phyloP scores from a whole-genome alignment of 2,888 invertebrate genomes.

The Caradrina kadenii region DNA sequence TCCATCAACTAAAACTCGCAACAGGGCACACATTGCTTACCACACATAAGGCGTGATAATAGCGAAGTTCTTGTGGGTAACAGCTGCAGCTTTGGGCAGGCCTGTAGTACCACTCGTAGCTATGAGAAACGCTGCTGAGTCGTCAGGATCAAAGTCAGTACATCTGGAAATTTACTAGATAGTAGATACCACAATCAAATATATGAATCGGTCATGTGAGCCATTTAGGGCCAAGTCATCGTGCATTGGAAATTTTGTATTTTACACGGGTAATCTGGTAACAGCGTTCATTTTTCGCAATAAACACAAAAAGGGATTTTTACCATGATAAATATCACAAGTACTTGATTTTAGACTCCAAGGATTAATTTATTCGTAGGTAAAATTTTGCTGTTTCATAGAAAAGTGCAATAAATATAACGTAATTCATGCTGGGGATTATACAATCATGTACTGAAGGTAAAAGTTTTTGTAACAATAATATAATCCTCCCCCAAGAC shows the following conservation, averaged over 20 bases:
- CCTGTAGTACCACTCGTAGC: conserved; percentile 85
- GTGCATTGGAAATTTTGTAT: background rate
- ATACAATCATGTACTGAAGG: no score
- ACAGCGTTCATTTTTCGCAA: background rate
- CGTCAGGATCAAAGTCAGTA: conserved; percentile 78
- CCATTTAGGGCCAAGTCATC: background rate
- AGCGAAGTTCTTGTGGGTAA: conserved; percentile 79
- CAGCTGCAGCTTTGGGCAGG: conserved; percentile 80
- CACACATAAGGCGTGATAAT: conserved; percentile 75
- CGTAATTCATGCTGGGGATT: no score
- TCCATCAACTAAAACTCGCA: background rate
- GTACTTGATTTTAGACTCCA: no score
- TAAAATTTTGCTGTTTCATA: no score
- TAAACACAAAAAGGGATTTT: no score
- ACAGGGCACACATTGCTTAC: conserved; percentile 61
- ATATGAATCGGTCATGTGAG: background rate
- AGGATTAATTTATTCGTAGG: no score
- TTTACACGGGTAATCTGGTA: background rate
- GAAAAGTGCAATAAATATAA: no score
- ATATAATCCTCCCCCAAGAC: no score
- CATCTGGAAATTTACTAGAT: conserved; percentile 60
- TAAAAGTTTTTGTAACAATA: no score
- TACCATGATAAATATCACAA: no score
- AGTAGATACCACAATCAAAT: background rate
- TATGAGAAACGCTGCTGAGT: conserved; percentile 75